Conservation (phyloP, 2,113 vertebrate genomes). For the Pelecanoides urinatrix region DNA sequence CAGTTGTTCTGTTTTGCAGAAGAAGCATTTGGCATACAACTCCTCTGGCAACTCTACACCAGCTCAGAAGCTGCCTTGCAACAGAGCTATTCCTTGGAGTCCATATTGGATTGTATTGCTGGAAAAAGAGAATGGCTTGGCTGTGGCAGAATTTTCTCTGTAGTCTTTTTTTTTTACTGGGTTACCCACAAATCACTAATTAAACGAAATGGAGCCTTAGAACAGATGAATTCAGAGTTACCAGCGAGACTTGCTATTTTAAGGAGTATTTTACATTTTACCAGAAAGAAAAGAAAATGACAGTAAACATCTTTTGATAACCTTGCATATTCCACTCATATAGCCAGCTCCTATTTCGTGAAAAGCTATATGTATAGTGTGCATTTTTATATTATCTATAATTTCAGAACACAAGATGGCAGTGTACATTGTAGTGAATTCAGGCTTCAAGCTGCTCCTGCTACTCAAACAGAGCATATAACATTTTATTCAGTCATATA, state of each 20-base stretch:
- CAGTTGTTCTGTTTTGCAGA: background rate
- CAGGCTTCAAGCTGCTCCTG: background rate
- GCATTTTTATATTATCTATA: background rate
- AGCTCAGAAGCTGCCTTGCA: background rate
- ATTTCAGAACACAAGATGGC: slow-evolving; percentile 58
- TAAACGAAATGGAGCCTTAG: background rate
- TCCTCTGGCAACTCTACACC: background rate
- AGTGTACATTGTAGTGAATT: slow-evolving; percentile 8
- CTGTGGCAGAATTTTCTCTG: background rate
- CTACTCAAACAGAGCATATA: background rate
- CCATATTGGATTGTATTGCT: background rate
- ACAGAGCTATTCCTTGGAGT: background rate
- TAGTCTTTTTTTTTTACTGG: background rate
- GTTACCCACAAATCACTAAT: background rate
- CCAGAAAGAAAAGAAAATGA: background rate
- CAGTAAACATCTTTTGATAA: background rate
- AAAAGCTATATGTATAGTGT: background rate
- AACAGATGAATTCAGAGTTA: background rate
- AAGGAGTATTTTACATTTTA: background rate
- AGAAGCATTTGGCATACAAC: background rate
- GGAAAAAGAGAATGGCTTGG: background rate
- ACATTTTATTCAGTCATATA: background rate
- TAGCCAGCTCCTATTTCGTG: background rate
- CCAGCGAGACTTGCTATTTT: background rate
- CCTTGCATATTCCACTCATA: background rate